Percentiles rank a stretch among this genome's conserved stretches.
Conservation (phyloP, 2,888 invertebrate species). For the Nomada fucata region DNA sequence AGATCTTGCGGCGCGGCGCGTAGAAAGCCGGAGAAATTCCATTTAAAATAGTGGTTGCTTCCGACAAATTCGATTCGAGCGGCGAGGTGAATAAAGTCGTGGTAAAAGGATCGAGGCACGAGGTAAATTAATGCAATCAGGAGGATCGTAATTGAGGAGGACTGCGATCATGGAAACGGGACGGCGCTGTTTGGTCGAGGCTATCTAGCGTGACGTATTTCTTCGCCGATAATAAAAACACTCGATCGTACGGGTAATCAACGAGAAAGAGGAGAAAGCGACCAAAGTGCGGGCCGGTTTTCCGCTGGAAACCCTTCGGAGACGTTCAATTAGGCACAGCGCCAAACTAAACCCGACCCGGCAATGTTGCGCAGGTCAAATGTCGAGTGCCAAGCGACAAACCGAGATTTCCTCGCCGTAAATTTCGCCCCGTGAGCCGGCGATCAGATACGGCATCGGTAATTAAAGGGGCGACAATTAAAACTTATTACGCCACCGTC, state of each 20-base stretch:
- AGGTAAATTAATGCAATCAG: constrained; percentile 26
- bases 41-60: constrained; percentile 21
- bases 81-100: background rate
- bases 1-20: background rate
- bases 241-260: constrained; percentile 64
- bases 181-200: background rate
- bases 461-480: constrained; percentile 43
- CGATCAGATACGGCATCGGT: constrained; percentile 33
- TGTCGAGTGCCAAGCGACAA: constrained; percentile 59
- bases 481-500: constrained; percentile 28
- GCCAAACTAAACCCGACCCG: constrained; percentile 61
- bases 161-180: constrained; percentile 7
- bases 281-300: constrained; percentile 54
- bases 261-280: constrained; percentile 53
- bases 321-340: constrained; percentile 71
- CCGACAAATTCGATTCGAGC: constrained; percentile 15
- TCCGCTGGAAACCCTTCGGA: constrained; percentile 65
- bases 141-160: constrained; percentile 31
- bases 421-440: constrained; percentile 30
- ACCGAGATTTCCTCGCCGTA: constrained; percentile 62
- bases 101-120: constrained; percentile 8
- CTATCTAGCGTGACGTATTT: constrained; percentile 29
- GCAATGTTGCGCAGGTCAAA: constrained; percentile 67
- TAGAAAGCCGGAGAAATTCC: constrained; percentile 21
- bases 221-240: constrained; percentile 60